A percentile compares a stretch with the other conserved stretches of the same genome.
phyloP scores from a whole-genome alignment of 2,797 vertebrate species.

The Loriculus beryllinus region DNA sequence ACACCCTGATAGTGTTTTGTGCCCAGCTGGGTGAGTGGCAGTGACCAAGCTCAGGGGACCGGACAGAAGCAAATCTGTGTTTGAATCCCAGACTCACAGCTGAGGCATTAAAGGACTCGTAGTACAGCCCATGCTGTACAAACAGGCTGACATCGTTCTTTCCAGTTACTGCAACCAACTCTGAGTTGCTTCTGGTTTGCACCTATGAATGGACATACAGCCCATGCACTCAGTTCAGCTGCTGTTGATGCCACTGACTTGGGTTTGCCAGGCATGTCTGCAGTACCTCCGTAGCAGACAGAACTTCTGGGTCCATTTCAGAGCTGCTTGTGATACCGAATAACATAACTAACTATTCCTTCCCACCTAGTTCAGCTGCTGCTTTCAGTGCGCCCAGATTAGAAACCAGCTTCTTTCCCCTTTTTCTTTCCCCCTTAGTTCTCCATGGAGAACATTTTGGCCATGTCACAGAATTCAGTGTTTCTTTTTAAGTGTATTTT shows the following conservation, averaged over 20 bases:
- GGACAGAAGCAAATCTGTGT: not conserved
- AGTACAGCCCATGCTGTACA: accelerated
- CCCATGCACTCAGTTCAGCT: not conserved
- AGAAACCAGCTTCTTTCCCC: not conserved
- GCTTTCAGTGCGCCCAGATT: not conserved
- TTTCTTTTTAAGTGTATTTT: not conserved
- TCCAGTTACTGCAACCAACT: accelerated
- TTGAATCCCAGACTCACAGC: not conserved
- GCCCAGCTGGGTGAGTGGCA: not conserved
- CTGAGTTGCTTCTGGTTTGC: not conserved
- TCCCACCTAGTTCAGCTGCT: not conserved
- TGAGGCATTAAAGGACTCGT: not conserved
- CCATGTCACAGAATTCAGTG: not conserved
- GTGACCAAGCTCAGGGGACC: not conserved
- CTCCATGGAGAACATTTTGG: not conserved
- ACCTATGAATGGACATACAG: accelerated
- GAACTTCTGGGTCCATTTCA: not conserved
- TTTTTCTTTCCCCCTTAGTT: not conserved
- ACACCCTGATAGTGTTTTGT: accelerated
- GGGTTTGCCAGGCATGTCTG: not conserved
- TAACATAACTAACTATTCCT: not conserved
- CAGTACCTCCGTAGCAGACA: not conserved
- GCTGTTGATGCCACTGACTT: accelerated
- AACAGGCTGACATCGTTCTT: not conserved
- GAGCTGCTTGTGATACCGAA: not conserved